phyloP scores from a whole-genome alignment of 2,113 vertebrate species.

The Aspiorhynchus laticeps region DNA sequence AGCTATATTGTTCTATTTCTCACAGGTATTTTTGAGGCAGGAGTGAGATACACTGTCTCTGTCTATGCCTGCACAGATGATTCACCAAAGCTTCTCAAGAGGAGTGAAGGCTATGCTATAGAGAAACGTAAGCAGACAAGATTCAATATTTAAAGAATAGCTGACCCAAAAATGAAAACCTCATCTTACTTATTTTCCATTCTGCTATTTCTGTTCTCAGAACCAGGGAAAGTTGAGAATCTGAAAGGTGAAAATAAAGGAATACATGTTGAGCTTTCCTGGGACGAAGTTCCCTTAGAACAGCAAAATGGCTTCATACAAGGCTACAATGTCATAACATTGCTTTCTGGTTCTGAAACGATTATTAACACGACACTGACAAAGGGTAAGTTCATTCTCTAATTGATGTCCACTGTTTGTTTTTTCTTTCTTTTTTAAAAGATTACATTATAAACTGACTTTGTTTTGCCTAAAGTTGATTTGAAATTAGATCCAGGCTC shows the following conservation, averaged over 20 bases:
- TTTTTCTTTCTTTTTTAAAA: too few relatives aligned
- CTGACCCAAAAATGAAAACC: not conserved
- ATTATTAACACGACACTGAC: not conserved
- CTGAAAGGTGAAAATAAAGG: slow-evolving; percentile 1
- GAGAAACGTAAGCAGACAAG: slow-evolving; percentile 62
- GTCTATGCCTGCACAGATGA: slow-evolving; percentile 66
- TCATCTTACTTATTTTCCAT: not conserved
- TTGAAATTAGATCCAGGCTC: not conserved
- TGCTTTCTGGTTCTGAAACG: not conserved
- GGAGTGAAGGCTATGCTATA: slow-evolving; percentile 62
- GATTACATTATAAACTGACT: not conserved
- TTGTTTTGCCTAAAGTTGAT: not conserved
- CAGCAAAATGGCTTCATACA: slow-evolving; percentile 62
- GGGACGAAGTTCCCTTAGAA: slow-evolving; percentile 54
- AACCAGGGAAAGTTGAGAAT: slow-evolving; percentile 35
- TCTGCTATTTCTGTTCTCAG: slow-evolving; percentile 28
- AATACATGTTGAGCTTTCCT: slow-evolving; percentile 56
- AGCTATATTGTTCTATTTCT: not conserved
- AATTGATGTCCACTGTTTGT: not conserved
- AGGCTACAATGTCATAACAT: slow-evolving; percentile 58
- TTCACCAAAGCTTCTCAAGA: slow-evolving; percentile 59
- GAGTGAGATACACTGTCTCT: slow-evolving; percentile 65
- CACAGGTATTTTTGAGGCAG: slow-evolving; percentile 59
- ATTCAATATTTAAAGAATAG: not conserved
- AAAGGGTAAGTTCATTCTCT: not conserved